These are phyloP conservation scores for Thymelicus lineola DNA, from an alignment of 2,888 invertebrate species.

Conservation along the genomic window DNA sequence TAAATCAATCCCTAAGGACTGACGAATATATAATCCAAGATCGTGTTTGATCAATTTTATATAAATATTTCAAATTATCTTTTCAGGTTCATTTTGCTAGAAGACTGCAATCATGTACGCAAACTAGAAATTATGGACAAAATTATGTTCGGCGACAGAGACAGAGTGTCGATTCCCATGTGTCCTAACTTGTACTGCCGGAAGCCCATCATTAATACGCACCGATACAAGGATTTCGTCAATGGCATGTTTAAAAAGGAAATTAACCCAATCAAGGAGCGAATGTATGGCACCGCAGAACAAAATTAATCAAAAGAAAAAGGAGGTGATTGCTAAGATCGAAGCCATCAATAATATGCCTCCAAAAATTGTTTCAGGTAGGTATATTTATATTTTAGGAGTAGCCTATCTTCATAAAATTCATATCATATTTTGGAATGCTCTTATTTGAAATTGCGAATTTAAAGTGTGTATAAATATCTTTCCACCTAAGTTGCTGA, in stretches of 20 bases:
- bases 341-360: neutral
- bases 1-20: too few species aligned
- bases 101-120: slow-evolving; percentile 81
- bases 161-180: slow-evolving; percentile 59
- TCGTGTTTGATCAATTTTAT: too few species aligned
- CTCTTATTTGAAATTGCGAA: too few species aligned
- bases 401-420: too few species aligned
- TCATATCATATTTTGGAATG: too few species aligned
- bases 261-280: slow-evolving; percentile 71
- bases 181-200: slow-evolving; percentile 88
- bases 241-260: slow-evolving; percentile 65
- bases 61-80: slow-evolving; percentile 38
- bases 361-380: neutral
- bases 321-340: neutral
- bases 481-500: too few species aligned
- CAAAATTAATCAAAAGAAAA: slow-evolving; percentile 13
- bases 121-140: slow-evolving; percentile 75
- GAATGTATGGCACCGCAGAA: slow-evolving; percentile 62
- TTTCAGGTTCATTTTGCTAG: slow-evolving; percentile 79
- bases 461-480: too few species aligned
- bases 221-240: slow-evolving; percentile 83
- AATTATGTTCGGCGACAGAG: slow-evolving; percentile 64
- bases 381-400: neutral
- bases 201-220: slow-evolving; percentile 82
- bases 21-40: too few species aligned